Base-by-base conservation (phyloP, 2,113 vertebrate genomes). In the Raja brachyura region DNA sequence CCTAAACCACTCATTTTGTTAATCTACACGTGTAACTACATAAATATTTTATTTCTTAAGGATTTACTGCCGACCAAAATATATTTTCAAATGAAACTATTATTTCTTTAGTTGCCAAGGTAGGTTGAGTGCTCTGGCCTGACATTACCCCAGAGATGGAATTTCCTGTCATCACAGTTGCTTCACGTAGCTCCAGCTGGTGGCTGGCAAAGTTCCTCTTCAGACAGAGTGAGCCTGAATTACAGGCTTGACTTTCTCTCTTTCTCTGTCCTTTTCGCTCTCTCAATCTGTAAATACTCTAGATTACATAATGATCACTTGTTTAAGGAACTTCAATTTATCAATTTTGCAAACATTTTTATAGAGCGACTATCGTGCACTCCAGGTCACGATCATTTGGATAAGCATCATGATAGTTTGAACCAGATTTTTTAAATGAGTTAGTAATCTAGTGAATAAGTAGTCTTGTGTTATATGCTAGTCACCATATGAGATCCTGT, bases 381-480 rank as follows among this genome's bases (percentile, higher is more conserved):
- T 16, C 56, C n/a, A 8, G 59, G 59, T 18, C 28, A 31, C 31
- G n/a, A 6, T 18, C 59, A 86, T 28, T 86, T 86, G 81, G 81
- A 59, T n/a, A 61, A n/a, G 61, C 28, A 61, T 11, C 31, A 28
- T 31, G 59, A 28, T 59, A 61, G 22, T 85, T 85, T 7, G 5
- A 66, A n/a, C 39, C 61, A 18, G 54, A 86, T 88, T 88, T 88
- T 61, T 63, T 18, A 88, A 88, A 88, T 88, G 59, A 31, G 20
- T 63, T 18, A 14, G 56, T 13, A 88, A 63, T 88, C 56, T 48
- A 48, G 39, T 48, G 39, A 48, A 48, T 48, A 48, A 61, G 1
- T 6, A 63, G n/a, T 63, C 59, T 31, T 0, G 13, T n/a, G 28
- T 31, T 86, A 63, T n/a, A 31, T 6, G 6, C 31, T 63, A 88